phyloP scores from a whole-genome alignment of 2,113 vertebrate genomes.

The Dermatemys mawii region DNA sequence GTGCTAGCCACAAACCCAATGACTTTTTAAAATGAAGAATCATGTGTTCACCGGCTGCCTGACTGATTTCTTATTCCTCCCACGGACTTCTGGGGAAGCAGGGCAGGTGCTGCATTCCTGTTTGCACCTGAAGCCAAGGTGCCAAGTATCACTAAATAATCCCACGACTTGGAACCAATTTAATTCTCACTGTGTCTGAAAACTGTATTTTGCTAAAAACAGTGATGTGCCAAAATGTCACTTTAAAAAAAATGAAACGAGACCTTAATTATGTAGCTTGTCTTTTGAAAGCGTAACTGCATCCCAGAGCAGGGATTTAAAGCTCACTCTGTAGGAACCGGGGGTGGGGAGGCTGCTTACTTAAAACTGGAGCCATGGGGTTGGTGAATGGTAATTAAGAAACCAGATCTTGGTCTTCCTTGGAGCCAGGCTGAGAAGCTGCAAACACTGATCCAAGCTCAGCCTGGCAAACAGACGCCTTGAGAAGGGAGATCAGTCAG shows the following conservation, averaged over 20 bases:
- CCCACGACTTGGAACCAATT: background rate
- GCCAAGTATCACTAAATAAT: background rate
- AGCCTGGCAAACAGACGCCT: too few relatives aligned
- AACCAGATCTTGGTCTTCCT: background rate
- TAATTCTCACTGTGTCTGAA: background rate
- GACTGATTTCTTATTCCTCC: background rate
- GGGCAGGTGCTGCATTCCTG: background rate
- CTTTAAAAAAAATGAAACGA: background rate
- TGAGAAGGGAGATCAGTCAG: background rate
- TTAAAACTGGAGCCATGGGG: background rate
- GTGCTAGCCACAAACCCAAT: background rate
- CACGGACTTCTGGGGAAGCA: rapidly evolving
- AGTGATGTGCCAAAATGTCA: background rate
- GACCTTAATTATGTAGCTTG: background rate
- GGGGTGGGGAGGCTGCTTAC: background rate
- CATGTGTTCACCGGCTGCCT: rapidly evolving
- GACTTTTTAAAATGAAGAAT: background rate
- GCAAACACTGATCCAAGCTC: background rate
- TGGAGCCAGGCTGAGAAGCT: rapidly evolving
- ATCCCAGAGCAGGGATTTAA: background rate
- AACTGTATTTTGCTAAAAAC: background rate
- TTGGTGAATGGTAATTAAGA: background rate
- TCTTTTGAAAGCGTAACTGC: background rate
- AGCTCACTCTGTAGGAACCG: background rate
- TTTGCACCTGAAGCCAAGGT: background rate